These are phyloP conservation scores for Parasteatoda lunata DNA, from an alignment of 2,888 invertebrate genomes.

Conservation along the genomic window DNA sequence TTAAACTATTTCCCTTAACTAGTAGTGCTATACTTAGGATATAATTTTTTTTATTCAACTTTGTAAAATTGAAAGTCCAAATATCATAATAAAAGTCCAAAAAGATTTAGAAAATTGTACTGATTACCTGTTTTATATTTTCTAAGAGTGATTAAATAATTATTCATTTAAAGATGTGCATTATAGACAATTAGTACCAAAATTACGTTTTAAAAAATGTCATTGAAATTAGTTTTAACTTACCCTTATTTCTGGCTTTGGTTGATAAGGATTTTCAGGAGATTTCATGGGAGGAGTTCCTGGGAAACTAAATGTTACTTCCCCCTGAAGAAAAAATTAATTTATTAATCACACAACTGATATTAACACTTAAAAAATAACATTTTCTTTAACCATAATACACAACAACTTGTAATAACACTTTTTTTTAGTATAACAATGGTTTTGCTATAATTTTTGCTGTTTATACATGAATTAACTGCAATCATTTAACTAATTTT, in stretches of 20 bases:
- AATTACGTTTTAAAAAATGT: constrained; percentile 73
- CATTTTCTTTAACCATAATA: neutral
- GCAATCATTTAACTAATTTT: no score
- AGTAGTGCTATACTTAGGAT: no score
- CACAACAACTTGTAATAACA: neutral
- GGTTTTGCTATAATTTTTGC: neutral
- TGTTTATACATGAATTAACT: neutral
- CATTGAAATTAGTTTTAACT: constrained; percentile 73
- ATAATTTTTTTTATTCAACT: no score
- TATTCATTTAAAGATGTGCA: neutral
- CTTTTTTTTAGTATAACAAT: neutral
- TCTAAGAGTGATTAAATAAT: neutral
- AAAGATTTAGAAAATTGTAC: no score
- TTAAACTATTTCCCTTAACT: no score
- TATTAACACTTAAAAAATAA: neutral
- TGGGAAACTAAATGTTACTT: constrained; percentile 58
- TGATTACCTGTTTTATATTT: no score
- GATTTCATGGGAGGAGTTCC: constrained; percentile 26
- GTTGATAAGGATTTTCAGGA: constrained; percentile 71
- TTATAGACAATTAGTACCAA: neutral
- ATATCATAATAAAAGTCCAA: no score
- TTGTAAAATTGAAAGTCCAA: no score
- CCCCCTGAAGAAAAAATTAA: constrained; percentile 44
- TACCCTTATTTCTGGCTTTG: constrained; percentile 80
- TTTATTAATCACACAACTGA: neutral